A percentile compares a stretch with the other conserved stretches of the same genome.
phyloP scores from a whole-genome alignment of 2,113 vertebrate genomes.

The Nothobranchius furzeri region DNA sequence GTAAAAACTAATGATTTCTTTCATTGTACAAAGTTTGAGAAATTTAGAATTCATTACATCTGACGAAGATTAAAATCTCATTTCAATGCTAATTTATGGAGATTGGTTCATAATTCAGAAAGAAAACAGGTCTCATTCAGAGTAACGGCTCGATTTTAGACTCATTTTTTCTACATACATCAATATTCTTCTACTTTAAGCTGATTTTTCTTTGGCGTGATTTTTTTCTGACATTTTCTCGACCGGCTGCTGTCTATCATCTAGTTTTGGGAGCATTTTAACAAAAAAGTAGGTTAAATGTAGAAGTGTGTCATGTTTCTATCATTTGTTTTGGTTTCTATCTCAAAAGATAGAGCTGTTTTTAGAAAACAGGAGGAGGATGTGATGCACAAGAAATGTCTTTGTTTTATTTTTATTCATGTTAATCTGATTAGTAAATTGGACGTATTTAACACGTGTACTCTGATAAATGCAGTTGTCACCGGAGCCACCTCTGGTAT shows the following conservation, averaged over 20 bases:
- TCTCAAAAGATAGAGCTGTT: neutral
- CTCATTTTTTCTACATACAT: neutral
- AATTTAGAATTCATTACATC: too few relatives aligned
- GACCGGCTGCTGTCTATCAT: neutral
- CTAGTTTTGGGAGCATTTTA: neutral
- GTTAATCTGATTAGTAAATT: too few relatives aligned
- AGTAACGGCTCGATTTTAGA: neutral
- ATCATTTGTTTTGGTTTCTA: neutral
- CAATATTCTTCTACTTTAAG: neutral
- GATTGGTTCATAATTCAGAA: neutral
- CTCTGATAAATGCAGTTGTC: conserved; percentile 71
- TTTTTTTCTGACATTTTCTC: too few relatives aligned
- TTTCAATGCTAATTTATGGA: neutral
- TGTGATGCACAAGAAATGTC: neutral
- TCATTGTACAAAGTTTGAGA: too few relatives aligned
- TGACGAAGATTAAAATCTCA: neutral
- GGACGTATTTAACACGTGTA: neutral
- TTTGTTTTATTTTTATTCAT: neutral
- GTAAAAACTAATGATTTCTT: too few relatives aligned
- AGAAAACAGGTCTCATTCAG: neutral
- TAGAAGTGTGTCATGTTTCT: neutral
- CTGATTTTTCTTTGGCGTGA: neutral
- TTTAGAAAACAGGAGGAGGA: neutral
- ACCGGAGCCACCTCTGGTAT: conserved; percentile 84
- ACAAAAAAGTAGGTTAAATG: neutral